These are phyloP conservation scores for Melanogrammus aeglefinus DNA, from an alignment of 2,797 vertebrate species.

Conservation along the genomic window DNA sequence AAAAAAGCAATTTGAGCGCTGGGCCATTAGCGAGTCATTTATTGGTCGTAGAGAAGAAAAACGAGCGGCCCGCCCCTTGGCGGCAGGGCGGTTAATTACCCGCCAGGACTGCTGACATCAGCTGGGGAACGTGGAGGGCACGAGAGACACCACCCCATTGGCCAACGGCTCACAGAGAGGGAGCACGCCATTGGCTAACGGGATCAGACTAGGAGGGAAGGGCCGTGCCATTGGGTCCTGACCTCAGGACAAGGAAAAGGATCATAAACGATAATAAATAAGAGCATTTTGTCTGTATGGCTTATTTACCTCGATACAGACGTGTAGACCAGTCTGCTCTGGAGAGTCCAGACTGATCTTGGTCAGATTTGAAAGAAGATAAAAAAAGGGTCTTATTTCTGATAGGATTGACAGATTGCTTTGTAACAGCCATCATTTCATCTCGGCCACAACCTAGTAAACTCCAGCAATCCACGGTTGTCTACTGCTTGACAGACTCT, in stretches of 20 bases:
- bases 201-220: neutral
- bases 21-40: constrained; percentile 65
- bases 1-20: constrained; percentile 64
- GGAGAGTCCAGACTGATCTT: neutral
- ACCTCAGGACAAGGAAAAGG: neutral
- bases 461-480: too few relatives aligned
- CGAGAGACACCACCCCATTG: neutral
- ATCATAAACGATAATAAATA: neutral
- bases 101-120: constrained; percentile 68
- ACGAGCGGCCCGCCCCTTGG: constrained; percentile 57
- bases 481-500: too few relatives aligned
- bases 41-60: constrained; percentile 69
- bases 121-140: constrained; percentile 37
- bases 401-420: neutral
- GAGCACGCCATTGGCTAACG: neutral
- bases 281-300: neutral
- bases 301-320: neutral
- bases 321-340: neutral
- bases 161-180: neutral
- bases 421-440: neutral
- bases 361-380: neutral
- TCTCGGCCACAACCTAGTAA: neutral
- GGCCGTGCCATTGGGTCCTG: neutral
- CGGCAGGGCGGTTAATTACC: constrained; percentile 67
- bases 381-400: neutral